Percentiles rank a stretch among this genome's conserved stretches.
Evolutionary conservation across 2,113 vertebrate species (phyloP).

Genomic region (Pteropus alecto): DNA sequence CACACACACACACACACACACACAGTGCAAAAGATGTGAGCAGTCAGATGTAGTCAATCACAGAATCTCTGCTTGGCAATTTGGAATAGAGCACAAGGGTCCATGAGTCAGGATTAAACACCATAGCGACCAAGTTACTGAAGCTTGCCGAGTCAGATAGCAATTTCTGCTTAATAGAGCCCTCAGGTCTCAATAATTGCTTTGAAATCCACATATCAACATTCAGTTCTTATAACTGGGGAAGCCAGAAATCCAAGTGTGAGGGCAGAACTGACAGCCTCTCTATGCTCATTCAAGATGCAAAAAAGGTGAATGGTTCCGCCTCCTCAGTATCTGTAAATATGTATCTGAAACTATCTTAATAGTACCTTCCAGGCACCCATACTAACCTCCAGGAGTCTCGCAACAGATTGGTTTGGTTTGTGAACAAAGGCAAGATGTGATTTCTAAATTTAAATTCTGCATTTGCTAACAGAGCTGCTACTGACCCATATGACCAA

Average conservation of each 20-base stretch:
- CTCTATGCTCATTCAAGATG: not conserved
- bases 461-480: not conserved
- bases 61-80: not conserved
- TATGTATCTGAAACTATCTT: not conserved
- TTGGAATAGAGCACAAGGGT: constrained; percentile 33
- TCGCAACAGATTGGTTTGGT: not conserved
- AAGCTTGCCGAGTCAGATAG: constrained; percentile 23
- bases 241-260: constrained; percentile 24
- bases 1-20: not conserved
- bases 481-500: not conserved
- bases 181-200: constrained; percentile 14
- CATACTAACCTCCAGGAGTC: not conserved
- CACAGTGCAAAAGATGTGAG: not conserved
- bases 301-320: not conserved
- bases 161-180: constrained; percentile 40
- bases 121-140: not conserved
- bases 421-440: not conserved
- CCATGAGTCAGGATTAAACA: constrained; percentile 41
- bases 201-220: constrained; percentile 58
- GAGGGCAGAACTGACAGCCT: not conserved
- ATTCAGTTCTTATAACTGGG: not conserved
- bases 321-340: not conserved
- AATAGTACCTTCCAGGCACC: not conserved
- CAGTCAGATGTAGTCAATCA: not conserved
- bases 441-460: not conserved